Percentiles rank a stretch among this genome's conserved stretches.
phyloP scores from a whole-genome alignment of 2,797 vertebrate genomes.

The Rhincodon typus region DNA sequence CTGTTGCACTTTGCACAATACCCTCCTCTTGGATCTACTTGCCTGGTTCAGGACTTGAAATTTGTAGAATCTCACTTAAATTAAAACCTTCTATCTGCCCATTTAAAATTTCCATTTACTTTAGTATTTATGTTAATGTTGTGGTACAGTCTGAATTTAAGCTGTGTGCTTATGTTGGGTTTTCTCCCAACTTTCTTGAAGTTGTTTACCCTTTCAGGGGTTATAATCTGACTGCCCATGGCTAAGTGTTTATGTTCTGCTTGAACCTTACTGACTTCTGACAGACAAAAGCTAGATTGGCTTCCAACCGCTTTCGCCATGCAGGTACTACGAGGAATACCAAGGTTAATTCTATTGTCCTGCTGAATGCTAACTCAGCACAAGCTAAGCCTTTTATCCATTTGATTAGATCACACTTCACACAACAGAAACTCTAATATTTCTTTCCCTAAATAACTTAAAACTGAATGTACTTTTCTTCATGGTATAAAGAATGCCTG shows the following conservation, averaged over 20 bases:
- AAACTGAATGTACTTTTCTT: neutral
- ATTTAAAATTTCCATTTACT: too few relatives aligned
- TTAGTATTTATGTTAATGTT: too few relatives aligned
- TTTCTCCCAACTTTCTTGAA: neutral
- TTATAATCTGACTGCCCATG: neutral
- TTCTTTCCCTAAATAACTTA: neutral
- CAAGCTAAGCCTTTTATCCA: neutral
- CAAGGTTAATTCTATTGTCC: too few relatives aligned
- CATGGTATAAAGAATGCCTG: neutral
- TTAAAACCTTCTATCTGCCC: too few relatives aligned
- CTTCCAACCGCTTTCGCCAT: neutral
- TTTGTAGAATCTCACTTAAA: too few relatives aligned
- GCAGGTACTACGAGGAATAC: neutral
- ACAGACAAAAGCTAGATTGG: neutral
- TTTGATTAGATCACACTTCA: neutral
- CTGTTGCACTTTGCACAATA: too few relatives aligned
- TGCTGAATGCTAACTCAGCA: too few relatives aligned
- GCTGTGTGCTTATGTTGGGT: neutral
- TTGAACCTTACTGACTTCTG: neutral
- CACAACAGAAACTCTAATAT: neutral
- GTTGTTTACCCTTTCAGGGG: neutral
- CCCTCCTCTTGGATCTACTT: too few relatives aligned
- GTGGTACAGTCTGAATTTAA: too few relatives aligned
- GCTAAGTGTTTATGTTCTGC: neutral
- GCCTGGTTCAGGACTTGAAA: too few relatives aligned